phyloP scores from a whole-genome alignment of 2,113 vertebrate species.

The Corydoras maculifer region DNA sequence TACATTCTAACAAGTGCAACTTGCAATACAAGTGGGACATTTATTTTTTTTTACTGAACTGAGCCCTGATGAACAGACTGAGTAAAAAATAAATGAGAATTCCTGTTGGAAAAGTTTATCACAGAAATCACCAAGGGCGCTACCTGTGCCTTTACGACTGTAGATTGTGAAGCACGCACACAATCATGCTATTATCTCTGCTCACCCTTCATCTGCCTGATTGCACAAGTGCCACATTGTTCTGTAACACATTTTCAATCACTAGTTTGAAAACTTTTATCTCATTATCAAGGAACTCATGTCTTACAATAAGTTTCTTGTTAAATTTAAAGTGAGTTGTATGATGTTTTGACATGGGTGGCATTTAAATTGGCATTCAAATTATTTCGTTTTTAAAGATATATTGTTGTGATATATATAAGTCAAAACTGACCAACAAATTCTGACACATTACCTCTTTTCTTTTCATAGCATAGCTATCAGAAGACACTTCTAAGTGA shows the following conservation, averaged over 20 bases:
- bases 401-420: slow-evolving; percentile 12
- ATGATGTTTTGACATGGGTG: neutral
- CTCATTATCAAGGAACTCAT: slow-evolving; percentile 13
- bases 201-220: slow-evolving; percentile 34
- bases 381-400: neutral
- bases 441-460: slow-evolving; percentile 27
- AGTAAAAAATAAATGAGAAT: slow-evolving; percentile 45
- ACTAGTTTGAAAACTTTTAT: slow-evolving; percentile 3
- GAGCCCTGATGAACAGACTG: slow-evolving; percentile 38
- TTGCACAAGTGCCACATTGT: slow-evolving; percentile 30
- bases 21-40: slow-evolving; percentile 30
- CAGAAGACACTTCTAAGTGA: slow-evolving; percentile 39
- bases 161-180: slow-evolving; percentile 39
- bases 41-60: slow-evolving; percentile 28
- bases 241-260: neutral
- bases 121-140: slow-evolving; percentile 48
- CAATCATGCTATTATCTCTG: slow-evolving; percentile 22
- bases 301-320: slow-evolving; percentile 12
- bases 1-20: slow-evolving; percentile 6
- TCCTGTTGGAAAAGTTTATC: slow-evolving; percentile 40
- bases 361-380: slow-evolving; percentile 20
- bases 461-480: slow-evolving; percentile 34
- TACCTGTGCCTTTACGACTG: slow-evolving; percentile 39
- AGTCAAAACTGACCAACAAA: slow-evolving; percentile 33
- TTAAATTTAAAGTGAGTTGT: slow-evolving; percentile 10